Evolutionary conservation across 35 echinoderm and acorn worm genomes (phyloP), one percentile per base, ranked within the genome.

Genomic region (Heliocidaris tuberculata): DNA sequence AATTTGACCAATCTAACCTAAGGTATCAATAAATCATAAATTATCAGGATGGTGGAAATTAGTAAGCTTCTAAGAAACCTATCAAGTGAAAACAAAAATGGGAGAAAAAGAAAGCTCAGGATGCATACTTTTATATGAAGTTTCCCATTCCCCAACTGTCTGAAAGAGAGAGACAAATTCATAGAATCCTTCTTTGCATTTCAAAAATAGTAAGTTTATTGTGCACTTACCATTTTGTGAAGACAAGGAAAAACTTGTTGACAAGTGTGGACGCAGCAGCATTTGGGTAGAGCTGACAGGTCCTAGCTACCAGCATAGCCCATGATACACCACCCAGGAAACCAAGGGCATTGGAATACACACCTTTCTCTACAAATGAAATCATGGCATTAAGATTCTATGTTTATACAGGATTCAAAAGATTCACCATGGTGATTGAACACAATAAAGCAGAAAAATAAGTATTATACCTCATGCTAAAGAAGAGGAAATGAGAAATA

Each of bases 211-310:
- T 21, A 29, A 78, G 10, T 56, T 9, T 56, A 56, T 56, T 10
- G 2, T 12, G 52, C 19, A 92, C 96, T 96, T 86, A 99, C 98
- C 98, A 99, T 92, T 97, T 96, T 88, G 98, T 97, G 92, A 99
- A 99, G 27, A 99, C 98, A 21, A 99, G 97, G 94, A 99, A 99
- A 95, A 99, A 99, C 85, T 99, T 99, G 95, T 99, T 95, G 93
- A 99, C 96, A 93, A 99, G 93, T 27, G 98, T 99, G 0, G 98
- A 97, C 13, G 98, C 96, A 48, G 98, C 96, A 85, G 96, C 98
- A 94, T 99, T 99, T 32, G 98, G 98, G 87, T 99, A 99, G 17
- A 99, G 97, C 90, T 99, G 98, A 96, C 98, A 99, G 11, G 98
- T 99, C 61, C 98, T 96, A 7, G 98, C 98, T 50, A 99, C 98